These are phyloP conservation scores for Helicoverpa assulta DNA, from an alignment of 2,888 invertebrate species.

Conservation along the genomic window DNA sequence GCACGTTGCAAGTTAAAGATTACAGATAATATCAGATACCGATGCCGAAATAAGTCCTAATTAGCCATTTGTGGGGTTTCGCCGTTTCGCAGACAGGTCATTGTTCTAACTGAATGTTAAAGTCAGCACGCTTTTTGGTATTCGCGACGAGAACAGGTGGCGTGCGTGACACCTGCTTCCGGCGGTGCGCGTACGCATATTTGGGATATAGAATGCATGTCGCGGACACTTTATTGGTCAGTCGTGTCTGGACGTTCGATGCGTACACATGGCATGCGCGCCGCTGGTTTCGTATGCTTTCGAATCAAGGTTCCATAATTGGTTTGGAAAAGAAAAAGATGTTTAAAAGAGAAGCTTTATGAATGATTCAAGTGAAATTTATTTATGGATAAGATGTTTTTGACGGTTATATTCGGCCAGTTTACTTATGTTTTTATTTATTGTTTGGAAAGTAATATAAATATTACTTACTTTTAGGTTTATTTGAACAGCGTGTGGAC, in stretches of 20 bases:
- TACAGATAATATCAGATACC: conserved; percentile 49
- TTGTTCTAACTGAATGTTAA: conserved; percentile 70
- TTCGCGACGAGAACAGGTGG: conserved; percentile 81
- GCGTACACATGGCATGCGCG: conserved; percentile 48
- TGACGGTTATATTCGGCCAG: conserved; percentile 20
- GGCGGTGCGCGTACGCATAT: conserved; percentile 71
- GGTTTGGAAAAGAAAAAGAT: conserved; percentile 40
- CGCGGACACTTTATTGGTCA: conserved; percentile 65
- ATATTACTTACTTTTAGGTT: conserved; percentile 19
- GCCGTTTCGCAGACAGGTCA: conserved; percentile 73
- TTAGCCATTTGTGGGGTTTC: conserved; percentile 55
- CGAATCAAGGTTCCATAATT: conserved; percentile 52
- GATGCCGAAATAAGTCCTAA: conserved; percentile 61
- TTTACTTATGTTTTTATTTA: conserved; percentile 28
- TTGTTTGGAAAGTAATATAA: conserved; percentile 46
- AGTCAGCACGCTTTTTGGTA: conserved; percentile 72
- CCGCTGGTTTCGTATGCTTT: conserved; percentile 45
- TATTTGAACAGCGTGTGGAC: conserved; percentile 35
- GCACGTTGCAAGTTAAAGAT: conserved; percentile 45
- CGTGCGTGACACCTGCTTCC: conserved; percentile 84
- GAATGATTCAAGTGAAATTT: conserved; percentile 43
- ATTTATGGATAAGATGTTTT: conserved; percentile 32
- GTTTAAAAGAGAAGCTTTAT: conserved; percentile 21
- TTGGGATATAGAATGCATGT: conserved; percentile 66
- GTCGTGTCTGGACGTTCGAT: conserved; percentile 57